phyloP scores from a whole-genome alignment of 2,888 invertebrate species.

The Aproaerema taeniolella region DNA sequence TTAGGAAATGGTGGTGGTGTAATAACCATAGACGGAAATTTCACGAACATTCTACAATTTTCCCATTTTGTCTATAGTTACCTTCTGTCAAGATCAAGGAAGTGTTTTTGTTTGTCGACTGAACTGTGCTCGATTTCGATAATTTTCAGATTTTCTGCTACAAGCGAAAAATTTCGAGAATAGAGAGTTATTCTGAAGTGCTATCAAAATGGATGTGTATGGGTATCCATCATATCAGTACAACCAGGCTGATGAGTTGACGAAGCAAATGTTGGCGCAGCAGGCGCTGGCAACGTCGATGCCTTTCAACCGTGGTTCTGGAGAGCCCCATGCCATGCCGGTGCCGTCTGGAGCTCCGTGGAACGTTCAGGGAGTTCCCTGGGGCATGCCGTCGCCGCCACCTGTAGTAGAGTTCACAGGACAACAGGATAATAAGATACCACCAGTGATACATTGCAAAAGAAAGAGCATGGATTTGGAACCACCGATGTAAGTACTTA shows the following conservation, averaged over 20 bases:
- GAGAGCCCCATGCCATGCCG: slow-evolving; percentile 54
- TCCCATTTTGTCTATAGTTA: slow-evolving; percentile 1
- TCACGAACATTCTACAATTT: slow-evolving; percentile 22
- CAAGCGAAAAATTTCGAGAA: too few species aligned
- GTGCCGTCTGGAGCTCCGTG: slow-evolving; percentile 64
- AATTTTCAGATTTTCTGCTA: neutral
- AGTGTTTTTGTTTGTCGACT: slow-evolving; percentile 4
- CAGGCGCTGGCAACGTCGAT: slow-evolving; percentile 46
- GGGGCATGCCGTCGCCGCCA: slow-evolving; percentile 66
- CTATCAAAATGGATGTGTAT: slow-evolving; percentile 62
- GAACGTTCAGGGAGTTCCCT: slow-evolving; percentile 72
- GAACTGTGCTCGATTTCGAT: neutral
- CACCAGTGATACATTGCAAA: slow-evolving; percentile 53
- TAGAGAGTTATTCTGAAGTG: too few species aligned
- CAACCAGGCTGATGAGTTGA: slow-evolving; percentile 54
- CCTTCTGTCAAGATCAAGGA: neutral
- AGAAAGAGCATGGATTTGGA: slow-evolving; percentile 63
- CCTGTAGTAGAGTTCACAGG: slow-evolving; percentile 68
- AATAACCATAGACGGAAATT: slow-evolving; percentile 14
- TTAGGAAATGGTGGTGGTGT: slow-evolving; percentile 3
- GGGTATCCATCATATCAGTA: slow-evolving; percentile 52
- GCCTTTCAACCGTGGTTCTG: slow-evolving; percentile 34
- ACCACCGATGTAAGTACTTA: slow-evolving; percentile 67
- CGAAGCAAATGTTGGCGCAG: slow-evolving; percentile 59
- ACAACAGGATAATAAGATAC: slow-evolving; percentile 37